Evolutionary conservation across 1,140 invertebrate genomes (phyloP).

Genomic region (Meloidogyne exigua): DNA sequence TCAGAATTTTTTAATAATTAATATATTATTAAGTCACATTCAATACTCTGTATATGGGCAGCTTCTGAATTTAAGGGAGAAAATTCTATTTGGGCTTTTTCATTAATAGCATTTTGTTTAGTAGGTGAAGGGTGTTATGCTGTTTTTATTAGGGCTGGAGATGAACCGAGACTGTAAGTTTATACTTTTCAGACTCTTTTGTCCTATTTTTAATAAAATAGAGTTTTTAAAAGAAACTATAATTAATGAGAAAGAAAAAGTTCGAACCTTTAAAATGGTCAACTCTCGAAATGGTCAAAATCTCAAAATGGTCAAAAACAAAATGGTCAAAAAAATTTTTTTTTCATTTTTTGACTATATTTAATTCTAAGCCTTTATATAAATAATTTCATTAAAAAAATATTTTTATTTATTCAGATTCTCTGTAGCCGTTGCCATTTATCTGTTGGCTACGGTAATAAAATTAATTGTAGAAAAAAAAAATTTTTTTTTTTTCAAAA

Average conservation of each 20-base stretch:
- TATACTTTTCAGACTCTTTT: neutral
- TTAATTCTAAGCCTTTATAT: no score
- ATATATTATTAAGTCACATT: neutral
- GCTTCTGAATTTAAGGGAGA: constrained; percentile 39
- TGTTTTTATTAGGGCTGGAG: constrained; percentile 61
- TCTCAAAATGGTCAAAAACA: no score
- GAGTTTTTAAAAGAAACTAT: no score
- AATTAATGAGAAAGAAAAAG: no score
- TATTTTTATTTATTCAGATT: neutral
- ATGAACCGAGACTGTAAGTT: constrained; percentile 53
- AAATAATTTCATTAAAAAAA: no score
- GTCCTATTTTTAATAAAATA: neutral
- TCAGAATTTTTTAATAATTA: no score
- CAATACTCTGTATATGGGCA: neutral
- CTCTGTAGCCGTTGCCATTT: neutral
- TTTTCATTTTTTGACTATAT: no score
- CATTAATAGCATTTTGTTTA: constrained; percentile 57
- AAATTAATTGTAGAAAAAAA: neutral
- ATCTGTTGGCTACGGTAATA: neutral
- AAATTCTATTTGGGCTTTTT: constrained; percentile 59
- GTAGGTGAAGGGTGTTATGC: constrained; percentile 59
- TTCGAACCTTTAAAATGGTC: no score
- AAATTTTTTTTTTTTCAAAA: neutral
- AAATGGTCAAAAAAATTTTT: no score
- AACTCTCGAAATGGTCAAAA: no score